Evolutionary conservation across 2,797 vertebrate genomes (phyloP).

Genomic region (Pangasius sanitwongsei): DNA sequence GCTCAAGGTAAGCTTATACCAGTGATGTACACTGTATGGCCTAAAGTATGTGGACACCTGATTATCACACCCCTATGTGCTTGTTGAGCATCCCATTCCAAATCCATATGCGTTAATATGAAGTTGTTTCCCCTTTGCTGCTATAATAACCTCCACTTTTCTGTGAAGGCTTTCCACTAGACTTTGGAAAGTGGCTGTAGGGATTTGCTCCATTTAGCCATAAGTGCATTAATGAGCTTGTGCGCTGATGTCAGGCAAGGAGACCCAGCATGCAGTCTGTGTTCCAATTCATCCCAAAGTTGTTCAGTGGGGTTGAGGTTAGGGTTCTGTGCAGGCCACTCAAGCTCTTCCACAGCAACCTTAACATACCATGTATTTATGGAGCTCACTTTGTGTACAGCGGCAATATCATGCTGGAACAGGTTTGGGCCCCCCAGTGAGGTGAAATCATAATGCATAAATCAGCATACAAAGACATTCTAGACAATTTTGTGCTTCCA

Average conservation of each 20-base stretch:
- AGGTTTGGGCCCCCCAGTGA: not conserved
- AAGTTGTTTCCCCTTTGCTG: not conserved
- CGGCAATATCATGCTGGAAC: not conserved
- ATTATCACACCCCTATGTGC: not conserved
- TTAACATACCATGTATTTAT: not conserved
- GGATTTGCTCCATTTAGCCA: not conserved
- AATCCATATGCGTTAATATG: not conserved
- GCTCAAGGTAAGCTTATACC: slow-evolving; percentile 75
- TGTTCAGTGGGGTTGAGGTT: not conserved
- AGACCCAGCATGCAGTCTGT: not conserved
- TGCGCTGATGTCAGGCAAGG: not conserved
- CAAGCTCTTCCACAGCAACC: not conserved
- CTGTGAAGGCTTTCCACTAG: not conserved
- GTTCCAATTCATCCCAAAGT: not conserved
- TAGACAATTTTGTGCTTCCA: not conserved
- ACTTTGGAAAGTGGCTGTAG: not conserved
- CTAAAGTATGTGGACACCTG: not conserved
- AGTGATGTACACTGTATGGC: not conserved
- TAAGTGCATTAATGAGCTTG: not conserved
- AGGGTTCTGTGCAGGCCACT: not conserved
- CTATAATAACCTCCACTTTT: not conserved
- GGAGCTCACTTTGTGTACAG: no score
- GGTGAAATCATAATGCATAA: not conserved
- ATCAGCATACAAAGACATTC: not conserved
- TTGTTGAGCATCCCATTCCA: not conserved